phyloP scores from a whole-genome alignment of 2,888 invertebrate genomes.

The Pantelozetes paolii region DNA sequence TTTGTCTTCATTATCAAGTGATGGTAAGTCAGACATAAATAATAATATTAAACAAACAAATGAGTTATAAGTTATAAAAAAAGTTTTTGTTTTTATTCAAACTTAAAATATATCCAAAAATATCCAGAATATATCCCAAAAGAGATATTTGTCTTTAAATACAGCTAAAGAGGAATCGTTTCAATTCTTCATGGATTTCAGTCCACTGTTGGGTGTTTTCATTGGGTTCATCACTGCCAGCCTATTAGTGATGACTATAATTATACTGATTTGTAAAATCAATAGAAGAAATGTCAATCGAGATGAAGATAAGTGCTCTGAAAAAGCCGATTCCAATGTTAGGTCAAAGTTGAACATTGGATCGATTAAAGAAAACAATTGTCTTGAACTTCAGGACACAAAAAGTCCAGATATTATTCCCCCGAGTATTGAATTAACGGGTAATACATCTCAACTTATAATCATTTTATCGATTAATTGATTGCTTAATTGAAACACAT shows the following conservation, averaged over 20 bases:
- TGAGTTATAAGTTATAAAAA: neutral
- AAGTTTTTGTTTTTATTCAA: neutral
- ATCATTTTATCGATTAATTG: neutral
- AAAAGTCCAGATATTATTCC: slow-evolving; percentile 34
- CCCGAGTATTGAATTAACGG: slow-evolving; percentile 29
- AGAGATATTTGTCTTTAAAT: neutral
- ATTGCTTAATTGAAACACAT: neutral
- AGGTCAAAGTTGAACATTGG: slow-evolving; percentile 26
- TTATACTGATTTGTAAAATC: slow-evolving; percentile 27
- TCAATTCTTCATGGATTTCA: slow-evolving; percentile 11
- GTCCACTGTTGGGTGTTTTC: slow-evolving; percentile 7
- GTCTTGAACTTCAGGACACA: slow-evolving; percentile 1
- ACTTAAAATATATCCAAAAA: slow-evolving; percentile 1
- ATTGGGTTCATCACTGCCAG: slow-evolving; percentile 2
- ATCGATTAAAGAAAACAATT: slow-evolving; percentile 10
- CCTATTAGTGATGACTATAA: slow-evolving; percentile 8
- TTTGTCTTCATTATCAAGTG: slow-evolving; percentile 21
- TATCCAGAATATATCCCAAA: slow-evolving; percentile 1
- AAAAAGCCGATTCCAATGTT: neutral
- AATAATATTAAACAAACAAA: slow-evolving; percentile 11
- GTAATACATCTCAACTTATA: no score
- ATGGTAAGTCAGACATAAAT: slow-evolving; percentile 16
- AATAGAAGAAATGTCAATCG: neutral
- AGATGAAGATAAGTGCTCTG: neutral
- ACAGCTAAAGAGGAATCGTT: slow-evolving; percentile 16